phyloP scores from a whole-genome alignment of 1,140 invertebrate species.

The Ceratosolen fusciceps region DNA sequence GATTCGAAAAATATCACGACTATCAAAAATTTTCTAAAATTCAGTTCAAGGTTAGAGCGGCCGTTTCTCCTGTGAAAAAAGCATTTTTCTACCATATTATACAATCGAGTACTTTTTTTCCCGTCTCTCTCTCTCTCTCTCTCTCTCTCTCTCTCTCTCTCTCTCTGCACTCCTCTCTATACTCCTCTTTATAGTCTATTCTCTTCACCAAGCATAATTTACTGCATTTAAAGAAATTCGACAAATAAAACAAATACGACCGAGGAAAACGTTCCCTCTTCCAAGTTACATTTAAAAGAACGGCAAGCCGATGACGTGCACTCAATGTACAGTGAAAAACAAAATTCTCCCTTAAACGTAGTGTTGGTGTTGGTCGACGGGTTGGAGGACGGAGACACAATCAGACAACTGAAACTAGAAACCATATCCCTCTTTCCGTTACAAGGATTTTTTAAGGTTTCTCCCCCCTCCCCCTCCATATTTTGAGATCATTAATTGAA shows the following conservation, averaged over 20 bases:
- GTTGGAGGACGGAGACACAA: not conserved
- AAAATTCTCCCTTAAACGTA: slow-evolving; percentile 49
- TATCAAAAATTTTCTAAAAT: not conserved
- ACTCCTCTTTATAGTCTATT: not conserved
- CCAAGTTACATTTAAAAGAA: not conserved
- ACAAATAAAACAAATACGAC: not conserved
- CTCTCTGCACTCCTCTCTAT: not conserved
- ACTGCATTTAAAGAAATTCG: not conserved
- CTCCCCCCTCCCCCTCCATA: too few species aligned
- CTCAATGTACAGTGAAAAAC: not conserved
- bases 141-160: not conserved
- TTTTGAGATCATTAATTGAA: not conserved
- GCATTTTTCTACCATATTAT: too few species aligned
- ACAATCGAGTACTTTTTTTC: too few species aligned
- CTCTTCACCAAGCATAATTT: not conserved
- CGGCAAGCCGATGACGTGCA: not conserved
- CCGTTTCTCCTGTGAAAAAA: not conserved
- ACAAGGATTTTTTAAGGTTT: slow-evolving; percentile 47
- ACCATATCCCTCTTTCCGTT: slow-evolving; percentile 48
- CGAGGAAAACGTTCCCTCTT: not conserved
- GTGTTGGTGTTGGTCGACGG: slow-evolving; percentile 54
- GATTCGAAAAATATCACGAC: not conserved
- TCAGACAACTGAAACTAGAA: slow-evolving; percentile 48
- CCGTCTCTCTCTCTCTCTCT: too few species aligned
- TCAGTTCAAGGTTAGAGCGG: slow-evolving; percentile 34